Evolutionary conservation across 2,797 vertebrate species (phyloP).

Genomic region (Sus cebifrons): DNA sequence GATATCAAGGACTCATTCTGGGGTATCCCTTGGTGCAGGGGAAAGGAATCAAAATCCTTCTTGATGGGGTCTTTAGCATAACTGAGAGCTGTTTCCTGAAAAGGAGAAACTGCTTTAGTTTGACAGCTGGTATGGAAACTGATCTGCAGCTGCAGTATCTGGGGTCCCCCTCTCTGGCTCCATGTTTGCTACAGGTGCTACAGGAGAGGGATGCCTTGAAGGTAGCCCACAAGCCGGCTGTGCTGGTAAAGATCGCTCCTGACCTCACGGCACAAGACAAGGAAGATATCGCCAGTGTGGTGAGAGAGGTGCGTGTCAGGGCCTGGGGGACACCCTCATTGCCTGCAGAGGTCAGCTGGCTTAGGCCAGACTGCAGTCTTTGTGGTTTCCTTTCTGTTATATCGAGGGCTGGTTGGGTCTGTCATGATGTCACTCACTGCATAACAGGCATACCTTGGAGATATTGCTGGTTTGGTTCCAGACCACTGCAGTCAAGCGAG

Average conservation of each 20-base stretch:
- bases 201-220: slow-evolving; percentile 93
- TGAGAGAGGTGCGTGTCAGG: slow-evolving; percentile 92
- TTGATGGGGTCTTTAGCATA: background rate
- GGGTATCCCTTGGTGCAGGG: background rate
- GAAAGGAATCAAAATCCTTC: background rate
- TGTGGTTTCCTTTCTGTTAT: background rate
- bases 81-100: background rate
- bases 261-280: slow-evolving; percentile 96
- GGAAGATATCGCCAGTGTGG: slow-evolving; percentile 94
- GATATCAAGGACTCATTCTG: background rate
- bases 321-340: rapidly evolving
- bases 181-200: slow-evolving; percentile 90
- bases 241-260: slow-evolving; percentile 97
- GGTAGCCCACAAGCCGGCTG: slow-evolving; percentile 90
- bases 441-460: background rate
- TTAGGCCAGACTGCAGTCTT: too few relatives aligned
- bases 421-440: background rate
- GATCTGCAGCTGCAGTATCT: background rate
- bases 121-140: background rate
- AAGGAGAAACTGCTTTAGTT: background rate
- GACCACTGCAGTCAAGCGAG: background rate
- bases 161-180: background rate
- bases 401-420: background rate
- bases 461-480: background rate
- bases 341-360: background rate